Evolutionary conservation across 2,797 vertebrate species (phyloP).

Genomic region (Danio albolineatus): DNA sequence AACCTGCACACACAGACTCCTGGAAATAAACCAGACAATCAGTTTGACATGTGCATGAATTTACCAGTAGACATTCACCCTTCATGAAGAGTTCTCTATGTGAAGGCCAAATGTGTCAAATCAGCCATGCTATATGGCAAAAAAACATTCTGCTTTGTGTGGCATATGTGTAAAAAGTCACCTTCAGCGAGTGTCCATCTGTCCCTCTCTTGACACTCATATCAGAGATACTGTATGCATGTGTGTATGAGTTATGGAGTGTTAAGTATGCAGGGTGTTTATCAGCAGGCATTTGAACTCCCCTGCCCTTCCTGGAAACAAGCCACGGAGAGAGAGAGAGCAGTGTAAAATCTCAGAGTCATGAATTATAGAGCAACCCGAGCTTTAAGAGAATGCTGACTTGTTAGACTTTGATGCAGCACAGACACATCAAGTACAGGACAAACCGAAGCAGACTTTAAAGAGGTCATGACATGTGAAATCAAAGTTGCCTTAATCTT

Average conservation of each 20-base stretch:
- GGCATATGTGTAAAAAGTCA: slow-evolving; percentile 14
- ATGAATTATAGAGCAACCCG: slow-evolving; percentile 40
- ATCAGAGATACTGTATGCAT: neutral
- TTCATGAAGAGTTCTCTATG: neutral
- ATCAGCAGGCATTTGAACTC: slow-evolving; percentile 32
- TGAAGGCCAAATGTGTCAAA: neutral
- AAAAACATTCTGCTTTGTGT: neutral
- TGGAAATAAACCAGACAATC: neutral
- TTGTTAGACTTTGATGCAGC: slow-evolving; percentile 17
- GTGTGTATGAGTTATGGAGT: slow-evolving; percentile 1
- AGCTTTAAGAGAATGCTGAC: slow-evolving; percentile 40
- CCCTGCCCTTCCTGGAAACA: slow-evolving; percentile 15
- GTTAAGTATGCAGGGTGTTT: slow-evolving; percentile 23
- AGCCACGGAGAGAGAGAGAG: slow-evolving; percentile 11
- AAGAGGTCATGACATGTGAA: neutral
- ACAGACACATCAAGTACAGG: slow-evolving; percentile 22
- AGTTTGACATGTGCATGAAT: neutral
- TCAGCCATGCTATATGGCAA: slow-evolving; percentile 1
- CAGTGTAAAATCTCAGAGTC: slow-evolving; percentile 21
- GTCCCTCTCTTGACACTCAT: slow-evolving; percentile 9
- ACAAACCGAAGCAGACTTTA: slow-evolving; percentile 8
- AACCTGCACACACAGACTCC: neutral
- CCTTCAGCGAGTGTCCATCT: slow-evolving; percentile 12
- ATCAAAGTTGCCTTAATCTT: too few relatives aligned
- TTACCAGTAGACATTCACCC: neutral